These are phyloP conservation scores for Mormyrops boulengeri DNA, from an alignment of 2,797 vertebrate genomes.

Conservation along the genomic window DNA sequence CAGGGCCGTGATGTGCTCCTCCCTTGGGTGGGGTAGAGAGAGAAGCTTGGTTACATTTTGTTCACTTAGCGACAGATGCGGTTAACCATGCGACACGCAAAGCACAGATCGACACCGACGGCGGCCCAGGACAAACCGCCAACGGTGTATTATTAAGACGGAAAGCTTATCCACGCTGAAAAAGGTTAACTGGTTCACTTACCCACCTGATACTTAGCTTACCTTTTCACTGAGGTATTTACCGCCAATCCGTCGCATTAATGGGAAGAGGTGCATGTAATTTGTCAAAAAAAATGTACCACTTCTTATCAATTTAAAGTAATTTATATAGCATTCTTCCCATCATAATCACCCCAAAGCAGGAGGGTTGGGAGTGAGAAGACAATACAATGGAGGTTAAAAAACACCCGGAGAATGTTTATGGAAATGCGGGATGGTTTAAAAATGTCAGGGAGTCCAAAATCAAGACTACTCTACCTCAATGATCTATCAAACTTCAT, in stretches of 20 bases:
- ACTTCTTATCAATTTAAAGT: neutral
- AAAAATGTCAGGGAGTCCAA: neutral
- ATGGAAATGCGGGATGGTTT: neutral
- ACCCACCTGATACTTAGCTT: neutral
- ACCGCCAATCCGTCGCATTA: neutral
- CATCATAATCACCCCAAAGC: neutral
- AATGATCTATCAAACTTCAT: neutral
- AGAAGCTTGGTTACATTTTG: neutral
- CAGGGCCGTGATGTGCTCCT: constrained; percentile 89
- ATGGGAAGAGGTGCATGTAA: neutral
- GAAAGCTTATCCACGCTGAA: neutral
- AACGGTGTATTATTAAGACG: neutral
- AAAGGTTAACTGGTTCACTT: neutral
- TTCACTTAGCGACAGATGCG: neutral
- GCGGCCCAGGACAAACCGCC: neutral
- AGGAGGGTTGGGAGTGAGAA: neutral
- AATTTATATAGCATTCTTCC: neutral
- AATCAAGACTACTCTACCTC: neutral
- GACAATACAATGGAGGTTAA: neutral
- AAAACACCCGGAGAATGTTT: neutral
- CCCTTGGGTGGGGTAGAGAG: constrained; percentile 54
- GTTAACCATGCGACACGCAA: neutral
- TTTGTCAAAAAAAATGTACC: neutral
- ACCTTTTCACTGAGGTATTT: neutral
- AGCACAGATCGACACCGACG: neutral